phyloP scores from a whole-genome alignment of 2,888 invertebrate genomes.

The Azorinus chamasolen region DNA sequence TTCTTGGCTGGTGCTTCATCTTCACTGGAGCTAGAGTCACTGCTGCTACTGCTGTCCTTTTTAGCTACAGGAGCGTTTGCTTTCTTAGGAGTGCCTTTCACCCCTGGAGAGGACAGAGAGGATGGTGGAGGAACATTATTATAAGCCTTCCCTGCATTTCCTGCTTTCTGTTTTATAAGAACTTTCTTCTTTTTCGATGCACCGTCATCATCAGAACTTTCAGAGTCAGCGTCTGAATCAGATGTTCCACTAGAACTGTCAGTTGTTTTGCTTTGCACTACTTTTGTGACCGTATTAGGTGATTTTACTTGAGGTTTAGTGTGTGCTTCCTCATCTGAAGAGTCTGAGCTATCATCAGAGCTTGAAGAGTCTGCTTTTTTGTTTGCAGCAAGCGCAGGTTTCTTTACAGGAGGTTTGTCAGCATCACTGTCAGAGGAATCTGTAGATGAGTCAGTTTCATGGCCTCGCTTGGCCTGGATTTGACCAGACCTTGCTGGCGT shows the following conservation, averaged over 20 bases:
- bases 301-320: slow-evolving; percentile 16
- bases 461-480: slow-evolving; percentile 27
- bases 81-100: slow-evolving; percentile 20
- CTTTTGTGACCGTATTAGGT: slow-evolving; percentile 10
- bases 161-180: slow-evolving; percentile 24
- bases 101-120: slow-evolving; percentile 1
- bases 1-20: slow-evolving; percentile 37
- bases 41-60: slow-evolving; percentile 38
- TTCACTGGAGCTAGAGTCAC: slow-evolving; percentile 59
- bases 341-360: slow-evolving; percentile 65
- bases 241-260: slow-evolving; percentile 59
- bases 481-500: too few relatives aligned
- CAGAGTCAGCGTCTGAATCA: slow-evolving; percentile 73
- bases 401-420: slow-evolving; percentile 46
- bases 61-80: slow-evolving; percentile 18
- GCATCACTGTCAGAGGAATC: slow-evolving; percentile 57
- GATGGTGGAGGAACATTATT: slow-evolving; percentile 62
- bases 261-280: slow-evolving; percentile 9
- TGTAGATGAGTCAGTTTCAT: slow-evolving; percentile 49
- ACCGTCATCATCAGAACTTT: slow-evolving; percentile 63
- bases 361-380: slow-evolving; percentile 28
- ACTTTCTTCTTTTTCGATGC: slow-evolving; percentile 48
- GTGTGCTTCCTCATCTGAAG: slow-evolving; percentile 54
- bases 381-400: slow-evolving; percentile 14
- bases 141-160: slow-evolving; percentile 35